Evolutionary conservation across 2,888 invertebrate genomes (phyloP).

Genomic region (Keiferia lycopersicella): DNA sequence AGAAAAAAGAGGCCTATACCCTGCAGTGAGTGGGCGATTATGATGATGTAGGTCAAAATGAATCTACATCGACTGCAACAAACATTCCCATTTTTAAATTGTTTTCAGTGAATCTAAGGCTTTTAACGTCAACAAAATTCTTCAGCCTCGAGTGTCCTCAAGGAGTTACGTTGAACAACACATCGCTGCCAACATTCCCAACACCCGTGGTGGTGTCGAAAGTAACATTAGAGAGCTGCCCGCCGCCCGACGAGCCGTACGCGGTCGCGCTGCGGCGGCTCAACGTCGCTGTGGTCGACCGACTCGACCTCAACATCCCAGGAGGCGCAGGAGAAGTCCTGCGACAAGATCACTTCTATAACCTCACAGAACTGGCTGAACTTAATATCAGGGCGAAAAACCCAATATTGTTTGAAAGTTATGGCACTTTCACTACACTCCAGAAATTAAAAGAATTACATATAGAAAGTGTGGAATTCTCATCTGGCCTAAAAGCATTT

Average conservation of each 20-base stretch:
- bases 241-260: slow-evolving; percentile 38
- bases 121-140: slow-evolving; percentile 9
- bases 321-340: background rate
- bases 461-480: background rate
- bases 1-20: too few relatives aligned
- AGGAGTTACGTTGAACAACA: slow-evolving; percentile 32
- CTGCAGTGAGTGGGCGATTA: too few relatives aligned
- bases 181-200: slow-evolving; percentile 34
- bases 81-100: background rate
- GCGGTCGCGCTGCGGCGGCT: slow-evolving; percentile 29
- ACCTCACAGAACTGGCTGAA: background rate
- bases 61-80: too few relatives aligned
- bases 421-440: background rate
- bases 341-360: slow-evolving; percentile 5
- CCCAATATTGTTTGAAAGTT: background rate
- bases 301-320: slow-evolving; percentile 26
- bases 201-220: slow-evolving; percentile 27
- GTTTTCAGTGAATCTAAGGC: background rate
- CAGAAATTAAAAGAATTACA: background rate
- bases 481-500: background rate
- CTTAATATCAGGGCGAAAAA: background rate
- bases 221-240: slow-evolving; percentile 34
- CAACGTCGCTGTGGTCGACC: slow-evolving; percentile 32
- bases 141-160: slow-evolving; percentile 32
- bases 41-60: too few relatives aligned